These are phyloP conservation scores for Isotomurus palustris DNA, from an alignment of 2,888 invertebrate genomes.

Conservation along the genomic window DNA sequence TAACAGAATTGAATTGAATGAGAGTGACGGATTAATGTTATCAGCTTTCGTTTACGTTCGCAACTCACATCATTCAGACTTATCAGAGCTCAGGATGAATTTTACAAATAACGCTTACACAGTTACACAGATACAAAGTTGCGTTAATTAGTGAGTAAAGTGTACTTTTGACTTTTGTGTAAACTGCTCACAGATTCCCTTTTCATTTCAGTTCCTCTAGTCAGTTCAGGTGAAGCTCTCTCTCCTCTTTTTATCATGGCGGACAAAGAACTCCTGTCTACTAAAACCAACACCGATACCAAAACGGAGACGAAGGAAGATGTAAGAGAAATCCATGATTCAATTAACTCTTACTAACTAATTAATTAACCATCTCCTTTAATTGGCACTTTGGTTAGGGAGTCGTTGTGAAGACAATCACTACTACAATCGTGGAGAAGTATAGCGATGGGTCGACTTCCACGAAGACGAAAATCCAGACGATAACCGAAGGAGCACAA, in stretches of 20 bases:
- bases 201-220: too few relatives aligned
- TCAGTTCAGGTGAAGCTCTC: background rate
- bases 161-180: too few relatives aligned
- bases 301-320: constrained; percentile 31
- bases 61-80: too few relatives aligned
- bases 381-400: constrained; percentile 28
- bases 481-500: constrained; percentile 40
- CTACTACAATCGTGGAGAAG: constrained; percentile 41
- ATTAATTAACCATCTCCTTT: too few relatives aligned
- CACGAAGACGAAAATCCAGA: constrained; percentile 38
- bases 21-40: too few relatives aligned
- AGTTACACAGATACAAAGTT: too few relatives aligned
- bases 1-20: too few relatives aligned
- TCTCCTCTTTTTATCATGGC: constrained; percentile 20
- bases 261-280: constrained; percentile 32
- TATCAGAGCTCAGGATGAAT: too few relatives aligned
- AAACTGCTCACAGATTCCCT: too few relatives aligned
- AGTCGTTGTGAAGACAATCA: constrained; percentile 39
- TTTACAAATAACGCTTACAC: too few relatives aligned
- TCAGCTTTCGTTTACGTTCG: too few relatives aligned
- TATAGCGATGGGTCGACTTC: constrained; percentile 38
- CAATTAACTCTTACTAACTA: background rate
- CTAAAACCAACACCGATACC: constrained; percentile 32
- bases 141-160: too few relatives aligned
- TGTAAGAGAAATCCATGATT: constrained; percentile 22